phyloP scores from a whole-genome alignment of 1,140 invertebrate species.

The Scaptomyza pallida region DNA sequence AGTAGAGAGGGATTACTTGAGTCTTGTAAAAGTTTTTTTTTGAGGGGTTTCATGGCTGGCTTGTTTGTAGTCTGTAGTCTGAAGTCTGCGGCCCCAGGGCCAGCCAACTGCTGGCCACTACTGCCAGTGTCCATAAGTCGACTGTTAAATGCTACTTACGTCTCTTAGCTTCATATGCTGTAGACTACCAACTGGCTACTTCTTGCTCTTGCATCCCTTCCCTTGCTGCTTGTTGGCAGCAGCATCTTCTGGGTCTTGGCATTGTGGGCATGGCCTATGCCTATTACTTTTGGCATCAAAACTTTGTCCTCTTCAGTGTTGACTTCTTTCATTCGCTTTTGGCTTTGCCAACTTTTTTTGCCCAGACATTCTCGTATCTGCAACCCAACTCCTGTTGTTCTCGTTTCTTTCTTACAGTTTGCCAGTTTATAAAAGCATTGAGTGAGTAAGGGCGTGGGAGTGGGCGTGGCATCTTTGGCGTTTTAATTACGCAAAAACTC shows the following conservation, averaged over 20 bases:
- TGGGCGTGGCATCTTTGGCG: conserved; percentile 79
- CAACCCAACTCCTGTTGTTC: conserved; percentile 14
- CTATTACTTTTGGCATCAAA: conserved; percentile 80
- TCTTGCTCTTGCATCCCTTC: not conserved
- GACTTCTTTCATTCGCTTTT: conserved; percentile 66
- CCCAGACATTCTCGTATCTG: conserved; percentile 69
- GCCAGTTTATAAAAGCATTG: conserved; percentile 43
- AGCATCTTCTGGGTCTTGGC: conserved; percentile 1
- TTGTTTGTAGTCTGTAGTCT: conserved; percentile 15
- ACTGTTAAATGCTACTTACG: conserved; percentile 79
- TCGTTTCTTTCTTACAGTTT: conserved; percentile 29
- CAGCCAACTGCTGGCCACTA: conserved; percentile 41
- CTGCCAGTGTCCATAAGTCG: conserved; percentile 71
- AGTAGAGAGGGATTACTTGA: no score
- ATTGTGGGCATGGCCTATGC: conserved; percentile 48
- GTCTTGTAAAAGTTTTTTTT: conserved; percentile 52
- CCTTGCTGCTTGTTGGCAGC: not conserved
- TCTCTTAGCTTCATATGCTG: conserved; percentile 53
- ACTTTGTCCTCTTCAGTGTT: conserved; percentile 76
- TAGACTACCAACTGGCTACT: conserved; percentile 3
- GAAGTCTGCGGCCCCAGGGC: conserved; percentile 5
- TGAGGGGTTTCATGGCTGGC: conserved; percentile 65
- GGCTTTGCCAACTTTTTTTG: conserved; percentile 67
- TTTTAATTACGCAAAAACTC: conserved; percentile 74
- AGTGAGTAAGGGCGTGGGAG: not conserved